phyloP scores from a whole-genome alignment of 2,797 vertebrate species.

The Gephyroberyx darwinii region DNA sequence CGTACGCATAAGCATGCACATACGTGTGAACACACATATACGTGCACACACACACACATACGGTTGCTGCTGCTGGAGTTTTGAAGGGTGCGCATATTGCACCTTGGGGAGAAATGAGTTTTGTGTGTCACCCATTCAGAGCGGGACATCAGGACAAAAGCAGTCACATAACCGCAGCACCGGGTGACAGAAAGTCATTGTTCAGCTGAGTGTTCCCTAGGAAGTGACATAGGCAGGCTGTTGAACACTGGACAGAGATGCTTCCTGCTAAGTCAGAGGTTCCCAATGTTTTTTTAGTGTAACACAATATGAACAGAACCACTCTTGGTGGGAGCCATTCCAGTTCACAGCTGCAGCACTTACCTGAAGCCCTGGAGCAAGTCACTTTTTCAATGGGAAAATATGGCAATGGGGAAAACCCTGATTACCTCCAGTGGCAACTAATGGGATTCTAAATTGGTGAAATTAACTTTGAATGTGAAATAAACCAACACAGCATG shows the following conservation, averaged over 20 bases:
- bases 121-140: slow-evolving; percentile 69
- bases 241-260: slow-evolving; percentile 43
- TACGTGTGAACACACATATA: slow-evolving; percentile 12
- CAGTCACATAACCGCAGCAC: slow-evolving; percentile 54
- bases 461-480: background rate
- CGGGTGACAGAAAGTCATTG: slow-evolving; percentile 61
- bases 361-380: background rate
- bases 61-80: slow-evolving; percentile 22
- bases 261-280: slow-evolving; percentile 51
- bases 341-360: slow-evolving; percentile 29
- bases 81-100: slow-evolving; percentile 23
- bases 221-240: slow-evolving; percentile 60
- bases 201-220: slow-evolving; percentile 42
- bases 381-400: background rate
- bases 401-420: background rate
- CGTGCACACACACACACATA: slow-evolving; percentile 6
- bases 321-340: slow-evolving; percentile 23
- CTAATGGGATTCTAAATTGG: background rate
- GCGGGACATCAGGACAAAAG: slow-evolving; percentile 64
- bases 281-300: slow-evolving; percentile 1
- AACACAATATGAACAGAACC: slow-evolving; percentile 20
- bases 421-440: background rate
- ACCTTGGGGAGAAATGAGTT: slow-evolving; percentile 60
- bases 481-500: too few relatives aligned
- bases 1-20: slow-evolving; percentile 38